Evolutionary conservation across 2,113 vertebrate species (phyloP).

Genomic region (Laterallus jamaicensis): DNA sequence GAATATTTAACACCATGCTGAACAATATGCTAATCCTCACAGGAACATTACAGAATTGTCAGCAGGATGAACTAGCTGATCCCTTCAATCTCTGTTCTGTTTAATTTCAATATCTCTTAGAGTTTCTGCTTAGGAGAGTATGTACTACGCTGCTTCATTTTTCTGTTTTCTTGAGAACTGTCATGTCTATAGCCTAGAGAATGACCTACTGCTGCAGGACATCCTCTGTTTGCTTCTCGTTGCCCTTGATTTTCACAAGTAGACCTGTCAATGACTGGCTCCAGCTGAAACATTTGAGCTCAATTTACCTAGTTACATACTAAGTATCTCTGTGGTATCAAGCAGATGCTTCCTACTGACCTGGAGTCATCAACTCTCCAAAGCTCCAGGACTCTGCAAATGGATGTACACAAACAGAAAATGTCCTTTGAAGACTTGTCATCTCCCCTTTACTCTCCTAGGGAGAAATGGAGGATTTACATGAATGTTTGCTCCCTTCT

Average conservation of each 20-base stretch:
- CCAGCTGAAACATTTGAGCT: not conserved
- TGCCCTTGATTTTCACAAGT: not conserved
- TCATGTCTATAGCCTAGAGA: not conserved
- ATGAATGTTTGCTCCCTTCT: not conserved
- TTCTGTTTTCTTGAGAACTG: not conserved
- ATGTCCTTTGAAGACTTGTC: not conserved
- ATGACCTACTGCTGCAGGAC: not conserved
- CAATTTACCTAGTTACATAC: not conserved
- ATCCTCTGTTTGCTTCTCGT: not conserved
- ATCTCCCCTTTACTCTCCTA: not conserved
- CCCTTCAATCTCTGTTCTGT: constrained; percentile 7
- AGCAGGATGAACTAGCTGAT: constrained; percentile 51
- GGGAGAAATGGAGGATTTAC: not conserved
- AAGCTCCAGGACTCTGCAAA: not conserved
- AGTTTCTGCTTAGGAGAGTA: not conserved
- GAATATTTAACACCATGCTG: constrained; percentile 43
- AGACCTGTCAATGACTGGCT: not conserved
- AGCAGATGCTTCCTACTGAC: not conserved
- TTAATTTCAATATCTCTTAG: not conserved
- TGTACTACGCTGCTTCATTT: not conserved
- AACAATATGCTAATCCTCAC: constrained; percentile 63
- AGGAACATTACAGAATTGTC: constrained; percentile 40
- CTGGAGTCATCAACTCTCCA: not conserved
- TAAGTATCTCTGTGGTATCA: not conserved
- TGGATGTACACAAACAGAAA: not conserved